Conservation (phyloP, 2,113 vertebrate genomes). For the Jaculus jaculus region DNA sequence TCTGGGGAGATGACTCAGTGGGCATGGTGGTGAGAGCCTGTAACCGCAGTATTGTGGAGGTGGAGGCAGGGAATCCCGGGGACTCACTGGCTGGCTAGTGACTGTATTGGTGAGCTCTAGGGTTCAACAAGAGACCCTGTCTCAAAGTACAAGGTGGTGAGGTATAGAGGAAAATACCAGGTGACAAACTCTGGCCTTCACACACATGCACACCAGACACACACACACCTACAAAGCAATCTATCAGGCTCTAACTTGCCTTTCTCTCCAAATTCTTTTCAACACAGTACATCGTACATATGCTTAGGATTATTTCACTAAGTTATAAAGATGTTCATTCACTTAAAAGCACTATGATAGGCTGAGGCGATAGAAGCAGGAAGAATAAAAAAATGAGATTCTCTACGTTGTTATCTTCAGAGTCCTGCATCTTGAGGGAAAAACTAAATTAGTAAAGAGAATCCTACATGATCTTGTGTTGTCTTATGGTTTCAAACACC, state of each 20-base stretch:
- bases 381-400: not conserved
- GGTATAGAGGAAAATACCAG: too few relatives aligned
- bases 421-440: not conserved
- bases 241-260: not conserved
- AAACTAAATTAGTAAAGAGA: constrained; percentile 42
- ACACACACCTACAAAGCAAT: too few relatives aligned
- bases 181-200: too few relatives aligned
- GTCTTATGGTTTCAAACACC: not conserved
- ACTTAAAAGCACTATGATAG: constrained; percentile 16
- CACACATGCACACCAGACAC: too few relatives aligned
- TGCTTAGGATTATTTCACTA: not conserved
- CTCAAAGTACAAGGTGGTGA: too few relatives aligned
- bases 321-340: not conserved
- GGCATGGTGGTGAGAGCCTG: too few relatives aligned
- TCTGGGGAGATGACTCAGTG: too few relatives aligned
- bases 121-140: too few relatives aligned
- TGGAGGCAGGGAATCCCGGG: too few relatives aligned
- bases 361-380: not conserved
- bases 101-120: too few relatives aligned
- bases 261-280: not conserved
- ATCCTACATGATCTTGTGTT: not conserved
- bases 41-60: too few relatives aligned
- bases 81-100: too few relatives aligned
- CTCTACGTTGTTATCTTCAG: not conserved
- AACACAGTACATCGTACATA: not conserved